A percentile compares a stretch with the other conserved stretches of the same genome.
phyloP scores from a whole-genome alignment of 2,113 vertebrate species.

The Greenwoodochromis staneri region DNA sequence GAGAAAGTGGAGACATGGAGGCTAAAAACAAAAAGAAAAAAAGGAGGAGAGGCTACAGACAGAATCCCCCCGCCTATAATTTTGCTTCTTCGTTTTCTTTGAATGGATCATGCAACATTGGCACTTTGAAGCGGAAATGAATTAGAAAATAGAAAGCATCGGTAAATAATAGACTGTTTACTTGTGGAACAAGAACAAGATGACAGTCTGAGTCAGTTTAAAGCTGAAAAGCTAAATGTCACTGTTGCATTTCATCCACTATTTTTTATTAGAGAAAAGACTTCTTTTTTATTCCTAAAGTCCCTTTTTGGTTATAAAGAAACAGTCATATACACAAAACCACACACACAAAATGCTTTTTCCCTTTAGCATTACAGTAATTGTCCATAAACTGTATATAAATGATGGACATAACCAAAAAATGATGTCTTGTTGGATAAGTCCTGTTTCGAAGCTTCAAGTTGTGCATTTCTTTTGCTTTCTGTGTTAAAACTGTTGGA shows the following conservation, averaged over 20 bases:
- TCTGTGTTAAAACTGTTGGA: background rate
- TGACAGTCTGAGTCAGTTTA: background rate
- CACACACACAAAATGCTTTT: background rate
- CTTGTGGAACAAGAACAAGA: background rate
- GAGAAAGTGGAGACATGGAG: background rate
- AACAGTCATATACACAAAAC: background rate
- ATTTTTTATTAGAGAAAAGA: background rate
- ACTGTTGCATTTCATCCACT: background rate
- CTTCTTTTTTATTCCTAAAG: background rate
- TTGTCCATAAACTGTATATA: background rate
- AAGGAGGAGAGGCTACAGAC: background rate
- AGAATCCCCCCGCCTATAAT: background rate
- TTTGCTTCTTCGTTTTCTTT: background rate
- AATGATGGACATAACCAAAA: background rate
- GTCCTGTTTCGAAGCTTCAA: background rate
- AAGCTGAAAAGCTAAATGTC: background rate
- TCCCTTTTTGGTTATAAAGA: background rate
- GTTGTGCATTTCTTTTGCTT: background rate
- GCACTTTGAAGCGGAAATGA: background rate
- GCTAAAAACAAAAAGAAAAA: background rate
- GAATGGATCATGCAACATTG: background rate
- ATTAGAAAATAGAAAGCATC: background rate
- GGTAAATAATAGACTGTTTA: background rate
- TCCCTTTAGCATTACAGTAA: background rate
- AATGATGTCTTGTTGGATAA: background rate